Conservation (phyloP, 2,797 vertebrate genomes). For the Odontamblyopus rebecca region DNA sequence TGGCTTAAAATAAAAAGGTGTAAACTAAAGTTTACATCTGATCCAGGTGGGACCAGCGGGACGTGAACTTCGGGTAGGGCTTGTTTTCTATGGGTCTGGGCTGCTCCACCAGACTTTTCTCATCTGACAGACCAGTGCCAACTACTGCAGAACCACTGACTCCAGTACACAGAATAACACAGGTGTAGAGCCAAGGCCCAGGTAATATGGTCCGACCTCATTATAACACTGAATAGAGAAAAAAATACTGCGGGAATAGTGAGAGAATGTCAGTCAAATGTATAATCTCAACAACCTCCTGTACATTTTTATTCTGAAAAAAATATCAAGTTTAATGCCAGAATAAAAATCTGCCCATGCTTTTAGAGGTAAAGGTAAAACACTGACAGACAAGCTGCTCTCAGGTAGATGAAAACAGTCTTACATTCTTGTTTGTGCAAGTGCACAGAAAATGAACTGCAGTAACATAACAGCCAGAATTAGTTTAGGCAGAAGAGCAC, state of each 20-base stretch:
- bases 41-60: conserved; percentile 51
- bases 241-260: not conserved
- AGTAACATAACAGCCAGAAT: not conserved
- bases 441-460: conserved; percentile 8
- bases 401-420: not conserved
- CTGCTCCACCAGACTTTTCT: conserved; percentile 16
- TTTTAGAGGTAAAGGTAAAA: conserved; percentile 2
- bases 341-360: conserved; percentile 2
- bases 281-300: not conserved
- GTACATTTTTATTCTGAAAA: conserved; percentile 3
- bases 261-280: not conserved
- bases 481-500: conserved; percentile 8
- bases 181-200: conserved; percentile 13
- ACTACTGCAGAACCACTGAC: not conserved
- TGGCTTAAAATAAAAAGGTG: conserved; percentile 39
- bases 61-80: conserved; percentile 2
- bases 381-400: not conserved
- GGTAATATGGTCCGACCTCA: not conserved
- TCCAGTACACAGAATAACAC: not conserved
- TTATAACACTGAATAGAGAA: not conserved
- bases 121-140: conserved; percentile 9
- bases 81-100: conserved; percentile 30
- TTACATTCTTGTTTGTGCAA: conserved; percentile 5
- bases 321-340: not conserved
- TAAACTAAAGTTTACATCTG: conserved; percentile 63